phyloP scores from a whole-genome alignment of 2,888 invertebrate species.

The Dicyrtoma fusca region DNA sequence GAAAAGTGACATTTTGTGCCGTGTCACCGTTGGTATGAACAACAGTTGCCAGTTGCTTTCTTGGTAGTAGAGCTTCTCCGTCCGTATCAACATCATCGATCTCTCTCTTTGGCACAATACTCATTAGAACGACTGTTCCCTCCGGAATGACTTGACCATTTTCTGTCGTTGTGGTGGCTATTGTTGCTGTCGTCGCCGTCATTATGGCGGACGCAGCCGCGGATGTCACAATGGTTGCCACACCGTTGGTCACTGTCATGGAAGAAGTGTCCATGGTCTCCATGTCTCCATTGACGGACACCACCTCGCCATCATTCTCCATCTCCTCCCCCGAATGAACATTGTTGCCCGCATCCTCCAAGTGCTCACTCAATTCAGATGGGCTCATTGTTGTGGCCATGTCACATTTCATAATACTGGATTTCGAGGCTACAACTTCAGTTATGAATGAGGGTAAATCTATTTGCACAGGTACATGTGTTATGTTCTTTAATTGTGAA shows the following conservation, averaged over 20 bases:
- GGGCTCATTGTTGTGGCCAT: conserved; percentile 39
- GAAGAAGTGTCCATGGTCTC: conserved; percentile 39
- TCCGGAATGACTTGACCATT: conserved; percentile 49
- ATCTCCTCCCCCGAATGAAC: conserved; percentile 42
- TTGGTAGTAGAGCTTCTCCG: conserved; percentile 57
- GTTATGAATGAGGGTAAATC: conserved; percentile 39
- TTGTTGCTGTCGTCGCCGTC: conserved; percentile 44
- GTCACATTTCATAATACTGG: conserved; percentile 42
- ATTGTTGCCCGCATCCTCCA: conserved; percentile 29
- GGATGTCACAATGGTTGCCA: conserved; percentile 42
- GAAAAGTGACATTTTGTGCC: conserved; percentile 48
- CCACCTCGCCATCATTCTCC: conserved; percentile 37
- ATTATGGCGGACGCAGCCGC: conserved; percentile 44
- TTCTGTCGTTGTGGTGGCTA: conserved; percentile 44
- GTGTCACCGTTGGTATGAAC: conserved; percentile 46
- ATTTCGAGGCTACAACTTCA: conserved; percentile 32
- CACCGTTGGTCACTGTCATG: conserved; percentile 47
- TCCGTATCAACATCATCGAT: conserved; percentile 45
- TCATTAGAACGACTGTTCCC: conserved; percentile 54
- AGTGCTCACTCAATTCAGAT: conserved; percentile 27
- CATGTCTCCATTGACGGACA: conserved; percentile 29
- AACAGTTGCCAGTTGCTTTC: conserved; percentile 49
- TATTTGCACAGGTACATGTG: conserved; percentile 40
- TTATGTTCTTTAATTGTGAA: conserved; percentile 37
- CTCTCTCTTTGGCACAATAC: conserved; percentile 54